Evolutionary conservation across 2,113 vertebrate species (phyloP).

Genomic region (Apteryx owenii): DNA sequence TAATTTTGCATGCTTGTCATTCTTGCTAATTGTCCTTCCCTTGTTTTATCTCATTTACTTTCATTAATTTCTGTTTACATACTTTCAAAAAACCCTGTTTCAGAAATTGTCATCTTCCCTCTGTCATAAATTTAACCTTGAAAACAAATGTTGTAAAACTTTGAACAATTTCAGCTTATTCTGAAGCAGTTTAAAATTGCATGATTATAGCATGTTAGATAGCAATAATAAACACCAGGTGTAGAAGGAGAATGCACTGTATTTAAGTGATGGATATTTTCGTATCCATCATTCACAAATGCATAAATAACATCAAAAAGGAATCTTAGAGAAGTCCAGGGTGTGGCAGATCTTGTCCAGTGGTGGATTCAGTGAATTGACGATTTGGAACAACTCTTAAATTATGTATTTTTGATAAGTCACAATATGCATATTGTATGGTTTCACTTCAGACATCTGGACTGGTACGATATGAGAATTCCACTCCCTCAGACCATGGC

Average conservation of each 20-base stretch:
- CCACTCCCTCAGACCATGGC: neutral
- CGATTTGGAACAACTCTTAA: neutral
- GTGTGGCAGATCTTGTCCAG: neutral
- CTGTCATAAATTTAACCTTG: neutral
- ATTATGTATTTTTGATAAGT: neutral
- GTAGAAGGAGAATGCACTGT: neutral
- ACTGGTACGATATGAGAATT: neutral
- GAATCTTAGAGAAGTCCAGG: neutral
- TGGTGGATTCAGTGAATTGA: neutral
- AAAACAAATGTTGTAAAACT: neutral
- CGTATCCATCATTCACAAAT: neutral
- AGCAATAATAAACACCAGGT: neutral
- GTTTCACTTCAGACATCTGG: neutral
- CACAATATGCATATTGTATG: neutral
- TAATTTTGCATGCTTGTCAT: neutral
- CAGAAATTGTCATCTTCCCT: neutral
- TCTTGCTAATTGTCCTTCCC: neutral
- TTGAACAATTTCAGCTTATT: neutral
- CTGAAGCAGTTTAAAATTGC: neutral
- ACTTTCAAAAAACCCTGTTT: neutral
- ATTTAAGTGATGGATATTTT: neutral
- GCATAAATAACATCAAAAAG: neutral
- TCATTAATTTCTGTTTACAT: neutral
- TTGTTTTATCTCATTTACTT: neutral
- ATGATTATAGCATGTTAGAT: neutral